Conservation (phyloP, 2,888 invertebrate genomes). For the Zonitis immaculata region DNA sequence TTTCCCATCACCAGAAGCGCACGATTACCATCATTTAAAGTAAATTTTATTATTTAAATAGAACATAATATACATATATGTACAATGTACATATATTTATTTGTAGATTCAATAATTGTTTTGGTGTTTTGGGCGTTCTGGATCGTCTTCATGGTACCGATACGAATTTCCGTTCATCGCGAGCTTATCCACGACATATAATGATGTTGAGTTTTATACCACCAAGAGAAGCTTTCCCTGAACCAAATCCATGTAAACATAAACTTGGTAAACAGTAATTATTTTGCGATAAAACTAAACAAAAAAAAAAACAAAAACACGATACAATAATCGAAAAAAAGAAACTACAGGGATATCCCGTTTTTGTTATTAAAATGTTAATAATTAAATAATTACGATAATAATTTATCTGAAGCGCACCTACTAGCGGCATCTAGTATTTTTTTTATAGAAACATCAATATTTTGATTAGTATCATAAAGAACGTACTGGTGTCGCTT, state of each 20-base stretch:
- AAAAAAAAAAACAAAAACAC: too few species aligned
- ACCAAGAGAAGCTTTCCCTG: conserved; percentile 64
- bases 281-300: too few species aligned
- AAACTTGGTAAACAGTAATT: conserved; percentile 39
- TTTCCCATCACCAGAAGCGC: conserved; percentile 79
- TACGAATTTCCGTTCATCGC: conserved; percentile 65
- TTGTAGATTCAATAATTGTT: conserved; percentile 75
- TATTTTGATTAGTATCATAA: too few species aligned
- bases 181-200: conserved; percentile 66
- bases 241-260: conserved; percentile 49
- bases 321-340: not conserved
- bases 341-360: not conserved
- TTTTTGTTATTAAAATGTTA: not conserved
- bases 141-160: conserved; percentile 83
- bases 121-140: conserved; percentile 74
- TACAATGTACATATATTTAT: not conserved
- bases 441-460: too few species aligned
- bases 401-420: conserved; percentile 15
- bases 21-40: conserved; percentile 86
- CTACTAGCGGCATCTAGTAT: too few species aligned
- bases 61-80: too few species aligned
- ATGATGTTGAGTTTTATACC: conserved; percentile 66
- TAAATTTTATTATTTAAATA: conserved; percentile 47
- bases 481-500: too few species aligned
- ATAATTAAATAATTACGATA: not conserved